Percentiles rank a stretch among this genome's conserved stretches.
Evolutionary conservation across 1,140 invertebrate species (phyloP).

Genomic region (Drosophila oshimai): DNA sequence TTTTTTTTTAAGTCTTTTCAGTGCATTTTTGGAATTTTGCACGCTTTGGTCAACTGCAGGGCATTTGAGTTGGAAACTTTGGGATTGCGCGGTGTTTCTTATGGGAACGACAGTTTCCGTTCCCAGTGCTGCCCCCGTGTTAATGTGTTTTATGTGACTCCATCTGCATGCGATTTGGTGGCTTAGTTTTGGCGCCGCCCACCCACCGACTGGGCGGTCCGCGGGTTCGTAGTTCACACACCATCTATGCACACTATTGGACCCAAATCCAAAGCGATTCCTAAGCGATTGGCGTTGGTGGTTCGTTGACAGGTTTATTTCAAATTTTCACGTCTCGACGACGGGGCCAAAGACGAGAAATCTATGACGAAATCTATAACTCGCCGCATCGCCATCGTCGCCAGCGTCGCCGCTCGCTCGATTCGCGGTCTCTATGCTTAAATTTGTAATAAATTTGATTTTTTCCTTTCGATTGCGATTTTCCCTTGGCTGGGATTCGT

Average conservation of each 20-base stretch:
- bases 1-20: background rate
- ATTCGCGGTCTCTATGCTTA: constrained; percentile 72
- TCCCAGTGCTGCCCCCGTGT: constrained; percentile 61
- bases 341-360: constrained; percentile 17
- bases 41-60: constrained; percentile 64
- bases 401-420: constrained; percentile 13
- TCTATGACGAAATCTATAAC: constrained; percentile 81
- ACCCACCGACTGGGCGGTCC: constrained; percentile 62
- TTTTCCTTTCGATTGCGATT: constrained; percentile 79
- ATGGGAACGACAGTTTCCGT: constrained; percentile 75
- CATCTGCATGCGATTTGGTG: constrained; percentile 60
- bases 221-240: constrained; percentile 76
- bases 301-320: constrained; percentile 81
- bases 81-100: constrained; percentile 26
- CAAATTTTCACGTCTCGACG: constrained; percentile 58
- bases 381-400: constrained; percentile 65
- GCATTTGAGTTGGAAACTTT: constrained; percentile 39
- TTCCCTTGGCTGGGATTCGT: constrained; percentile 29
- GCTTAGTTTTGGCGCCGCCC: constrained; percentile 76
- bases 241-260: background rate
- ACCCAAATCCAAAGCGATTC: too few species aligned
- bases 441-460: constrained; percentile 82
- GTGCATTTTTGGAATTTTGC: constrained; percentile 46
- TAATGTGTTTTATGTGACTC: constrained; percentile 79
- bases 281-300: constrained; percentile 69